Conservation (phyloP, 2,113 vertebrate species). For the Penelope pileata region DNA sequence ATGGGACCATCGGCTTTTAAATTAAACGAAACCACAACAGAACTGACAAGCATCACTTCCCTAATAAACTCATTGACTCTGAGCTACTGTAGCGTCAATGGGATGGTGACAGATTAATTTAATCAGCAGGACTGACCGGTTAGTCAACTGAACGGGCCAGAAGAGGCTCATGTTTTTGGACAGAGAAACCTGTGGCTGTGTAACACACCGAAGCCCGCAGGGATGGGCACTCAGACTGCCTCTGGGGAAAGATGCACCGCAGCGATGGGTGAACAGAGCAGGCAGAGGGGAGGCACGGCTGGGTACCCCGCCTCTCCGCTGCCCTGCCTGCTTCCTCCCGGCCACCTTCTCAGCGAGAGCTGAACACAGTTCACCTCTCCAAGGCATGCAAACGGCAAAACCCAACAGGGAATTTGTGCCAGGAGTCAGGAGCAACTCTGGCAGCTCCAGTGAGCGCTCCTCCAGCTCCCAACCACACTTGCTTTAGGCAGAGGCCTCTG, state of each 20-base stretch:
- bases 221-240: not conserved
- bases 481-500: not conserved
- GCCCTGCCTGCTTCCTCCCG: not conserved
- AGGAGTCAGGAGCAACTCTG: not conserved
- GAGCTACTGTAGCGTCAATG: not conserved
- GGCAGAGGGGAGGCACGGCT: not conserved
- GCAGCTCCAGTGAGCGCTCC: not conserved
- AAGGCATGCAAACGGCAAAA: not conserved
- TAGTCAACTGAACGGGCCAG: not conserved
- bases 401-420: not conserved
- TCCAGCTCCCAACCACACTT: rapidly evolving
- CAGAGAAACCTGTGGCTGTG: not conserved
- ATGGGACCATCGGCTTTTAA: conserved; percentile 24
- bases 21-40: conserved; percentile 2
- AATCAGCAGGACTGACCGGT: not conserved
- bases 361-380: not conserved
- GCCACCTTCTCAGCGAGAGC: not conserved
- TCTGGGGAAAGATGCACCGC: not conserved
- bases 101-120: not conserved
- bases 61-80: not conserved
- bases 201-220: not conserved
- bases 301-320: not conserved
- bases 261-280: not conserved
- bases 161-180: not conserved
- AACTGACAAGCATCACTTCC: not conserved